Evolutionary conservation across 2,888 invertebrate genomes (phyloP), one percentile per base, ranked within the genome.

Genomic region (Shargacucullia verbasci): DNA sequence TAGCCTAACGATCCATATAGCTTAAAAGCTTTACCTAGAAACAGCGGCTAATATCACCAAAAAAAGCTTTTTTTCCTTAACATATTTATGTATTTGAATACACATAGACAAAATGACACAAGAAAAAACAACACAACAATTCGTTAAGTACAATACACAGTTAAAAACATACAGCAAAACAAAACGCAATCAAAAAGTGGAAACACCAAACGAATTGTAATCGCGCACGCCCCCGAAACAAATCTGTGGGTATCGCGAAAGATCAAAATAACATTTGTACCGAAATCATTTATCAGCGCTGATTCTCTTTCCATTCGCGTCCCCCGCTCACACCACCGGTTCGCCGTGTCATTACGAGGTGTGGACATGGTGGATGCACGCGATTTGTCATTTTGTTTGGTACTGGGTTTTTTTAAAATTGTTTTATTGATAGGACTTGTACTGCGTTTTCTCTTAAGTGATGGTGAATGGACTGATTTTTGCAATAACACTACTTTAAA

Each of bases 231-330:
- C 88, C 87, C 87, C 74, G 65, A 85, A 81, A 84, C 90, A 89
- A 88, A 89, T 88, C 87, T 83, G 74, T 70, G 81, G 85, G 73
- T 91, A 91, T 92, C 90, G 89, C 83, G 80, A 82, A 86, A 89
- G 90, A 91, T 92, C 91, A 90, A 89, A 91, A 90, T 89, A 90
- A 90, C 92, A 91, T 92, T 91, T 91, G 90, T 91, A 87, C 86
- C 84, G 82, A 87, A 91, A 90, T 91, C 92, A 92, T 92, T 92
- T 91, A 91, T 91, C 92, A 92, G 88, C 79, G 80, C 81, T 87
- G 89, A 90, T 89, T 89, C 90, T 86, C 84, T 91, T 92, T 89
- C 90, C 90, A 90, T 90, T 91, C 87, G 82, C 83, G 78, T 80
- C 86, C 87, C 85, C 79, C 74, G 70, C 81, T 67, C 73, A 76